Conservation (phyloP, 2,797 vertebrate genomes). For the Diglossa cyanea region DNA sequence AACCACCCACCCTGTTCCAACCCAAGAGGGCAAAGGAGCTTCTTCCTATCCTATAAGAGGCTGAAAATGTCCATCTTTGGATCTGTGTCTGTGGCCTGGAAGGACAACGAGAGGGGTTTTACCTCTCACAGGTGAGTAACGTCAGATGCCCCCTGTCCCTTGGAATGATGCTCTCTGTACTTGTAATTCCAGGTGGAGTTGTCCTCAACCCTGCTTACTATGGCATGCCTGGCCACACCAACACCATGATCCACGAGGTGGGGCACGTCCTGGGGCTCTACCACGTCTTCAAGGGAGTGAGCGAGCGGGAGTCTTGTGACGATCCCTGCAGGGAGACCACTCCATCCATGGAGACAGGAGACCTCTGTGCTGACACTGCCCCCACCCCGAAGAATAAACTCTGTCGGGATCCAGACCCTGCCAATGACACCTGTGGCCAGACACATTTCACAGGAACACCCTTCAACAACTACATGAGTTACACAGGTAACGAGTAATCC, state of each 20-base stretch:
- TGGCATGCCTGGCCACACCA: slow-evolving; percentile 86
- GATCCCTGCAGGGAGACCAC: slow-evolving; percentile 92
- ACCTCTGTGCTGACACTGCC: slow-evolving; percentile 93
- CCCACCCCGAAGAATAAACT: slow-evolving; percentile 92
- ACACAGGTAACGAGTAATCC: slow-evolving; percentile 76
- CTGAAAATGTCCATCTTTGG: background rate
- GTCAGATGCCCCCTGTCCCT: fast-evolving
- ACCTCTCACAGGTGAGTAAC: background rate
- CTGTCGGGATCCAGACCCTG: slow-evolving; percentile 87
- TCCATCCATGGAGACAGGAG: slow-evolving; percentile 95
- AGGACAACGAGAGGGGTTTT: background rate
- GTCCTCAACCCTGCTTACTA: slow-evolving; percentile 93
- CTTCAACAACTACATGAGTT: slow-evolving; percentile 98
- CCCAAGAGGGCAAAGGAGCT: background rate
- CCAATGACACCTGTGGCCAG: slow-evolving; percentile 88
- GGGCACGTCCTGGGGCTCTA: slow-evolving; percentile 95
- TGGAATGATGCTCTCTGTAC: background rate
- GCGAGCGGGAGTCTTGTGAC: slow-evolving; percentile 93
- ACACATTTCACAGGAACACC: slow-evolving; percentile 85
- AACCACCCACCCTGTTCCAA: background rate
- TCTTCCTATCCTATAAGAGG: background rate
- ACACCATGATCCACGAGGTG: slow-evolving; percentile 97
- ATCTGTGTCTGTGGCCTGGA: background rate
- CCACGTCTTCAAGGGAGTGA: slow-evolving; percentile 97
- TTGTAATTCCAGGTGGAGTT: slow-evolving; percentile 85